phyloP scores from a whole-genome alignment of 2,797 vertebrate species.

The Enteromius viviparus region DNA sequence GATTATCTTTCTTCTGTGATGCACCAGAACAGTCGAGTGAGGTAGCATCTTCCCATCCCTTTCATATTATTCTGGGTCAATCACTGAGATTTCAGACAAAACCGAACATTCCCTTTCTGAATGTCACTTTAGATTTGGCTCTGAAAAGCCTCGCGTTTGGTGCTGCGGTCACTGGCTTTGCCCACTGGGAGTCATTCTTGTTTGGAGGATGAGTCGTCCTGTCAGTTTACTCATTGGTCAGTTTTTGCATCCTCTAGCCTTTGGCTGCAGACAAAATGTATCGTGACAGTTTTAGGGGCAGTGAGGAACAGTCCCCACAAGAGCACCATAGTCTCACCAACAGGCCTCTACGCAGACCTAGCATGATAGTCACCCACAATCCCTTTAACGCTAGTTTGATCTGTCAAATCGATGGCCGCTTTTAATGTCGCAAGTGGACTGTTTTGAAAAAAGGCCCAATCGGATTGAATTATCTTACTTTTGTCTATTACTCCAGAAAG shows the following conservation, averaged over 20 bases:
- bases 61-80: conserved; percentile 76
- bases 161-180: conserved; percentile 41
- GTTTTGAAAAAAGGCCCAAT: conserved; percentile 1
- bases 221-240: conserved; percentile 79
- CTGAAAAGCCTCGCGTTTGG: conserved; percentile 55
- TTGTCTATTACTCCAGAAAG: background rate
- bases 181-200: conserved; percentile 42
- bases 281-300: conserved; percentile 71
- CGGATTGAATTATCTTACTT: background rate
- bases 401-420: conserved; percentile 17
- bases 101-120: conserved; percentile 65
- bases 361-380: conserved; percentile 16
- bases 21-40: background rate
- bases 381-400: conserved; percentile 9
- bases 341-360: background rate
- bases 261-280: conserved; percentile 67
- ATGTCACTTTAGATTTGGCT: conserved; percentile 75
- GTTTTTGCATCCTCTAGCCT: conserved; percentile 69
- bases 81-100: conserved; percentile 73
- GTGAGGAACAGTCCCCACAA: conserved; percentile 37
- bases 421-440: background rate
- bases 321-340: conserved; percentile 22
- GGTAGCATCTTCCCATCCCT: conserved; percentile 16
- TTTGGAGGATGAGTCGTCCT: conserved; percentile 71
- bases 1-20: conserved; percentile 13